Base-by-base conservation (phyloP, 2,113 vertebrate species). In the Albula glossodonta region DNA sequence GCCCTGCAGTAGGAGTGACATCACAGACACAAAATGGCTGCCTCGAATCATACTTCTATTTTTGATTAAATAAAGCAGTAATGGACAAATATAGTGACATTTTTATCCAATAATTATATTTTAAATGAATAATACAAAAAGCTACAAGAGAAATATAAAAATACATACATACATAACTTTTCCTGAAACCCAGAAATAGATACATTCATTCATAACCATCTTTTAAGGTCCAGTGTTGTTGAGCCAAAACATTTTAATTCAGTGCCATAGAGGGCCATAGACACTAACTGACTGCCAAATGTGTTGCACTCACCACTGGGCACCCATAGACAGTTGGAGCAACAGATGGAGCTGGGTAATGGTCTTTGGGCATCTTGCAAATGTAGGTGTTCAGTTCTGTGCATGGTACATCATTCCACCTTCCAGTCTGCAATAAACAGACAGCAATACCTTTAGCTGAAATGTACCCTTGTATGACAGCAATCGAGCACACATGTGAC, bases 401-500 rank as follows among this genome's bases (percentile, higher is more conserved):
- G 60, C 96, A 96, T 81, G 93, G 77, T 15, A 93, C 90, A 0
- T 96, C 95, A 3, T 95, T 95, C 96, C 96, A 96, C 78, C 94
- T 89, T 15, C 95, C 96, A 5, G 87, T 93, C 96, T 96, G 66
- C 0, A 78, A 81, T 13, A 78, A 53, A 22, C 77, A 70, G 22
- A 74, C 3, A 53, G 22, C 50, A 49, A 5, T 9, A 19, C 25
- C 8, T 66, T 81, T 81, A 22, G 25, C 60, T 63, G 48, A n/a
- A 63, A 66, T 10, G 12, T 0, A 31, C 51, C n/a, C 12, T 25
- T 81, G 1, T 81, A 22, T 5, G 80, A 81, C 51, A 53, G 15
- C 50, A 79, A 79, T 11, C 25, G 6, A 11, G 11, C 9, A 78
- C 25, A 80, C 49, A 25, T 74, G 22, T 52, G 63, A 41, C 66